Evolutionary conservation across 2,797 vertebrate genomes (phyloP), one percentile per base, ranked within the genome.

Genomic region (Sebastes kiyomatsui): DNA sequence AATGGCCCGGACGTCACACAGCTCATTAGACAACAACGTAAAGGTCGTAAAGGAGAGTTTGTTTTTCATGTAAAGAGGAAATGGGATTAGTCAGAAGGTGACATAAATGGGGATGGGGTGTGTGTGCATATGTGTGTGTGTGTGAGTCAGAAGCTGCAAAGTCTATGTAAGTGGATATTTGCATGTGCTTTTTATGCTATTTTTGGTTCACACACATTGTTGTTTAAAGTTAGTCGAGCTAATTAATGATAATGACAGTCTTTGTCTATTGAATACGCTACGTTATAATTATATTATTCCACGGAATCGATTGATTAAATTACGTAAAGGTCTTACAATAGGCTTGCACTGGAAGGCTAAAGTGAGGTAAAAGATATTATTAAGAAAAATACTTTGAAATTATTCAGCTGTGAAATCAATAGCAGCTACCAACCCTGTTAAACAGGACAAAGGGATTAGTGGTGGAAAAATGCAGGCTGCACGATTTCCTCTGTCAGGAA

Each of bases 21-120:
- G 69, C 69, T 85, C 78, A 81, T 85, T 79, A 81, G 72, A 85
- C 79, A 87, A 85, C 74, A 81, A 66, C 62, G 30, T 55, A 73
- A 84, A 80, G 81, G 85, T 91, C 56, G 25, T 93, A 91, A 91
- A 93, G 73, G 32, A 32, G 61, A 56, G 68, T 76, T 91, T 86
- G 83, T 79, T 88, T 90, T 88, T 77, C 72, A 75, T 68, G 35
- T 25, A 61, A 75, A 82, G 79, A 87, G 88, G 88, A 91, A 93
- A 92, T 87, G 65, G 86, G 80, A 91, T 93, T 87, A 89, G 77
- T 90, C 82, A 89, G 61, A 65, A 23, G 49, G n/a, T 85, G 86
- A 83, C 64, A 88, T 83, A 82, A 81, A 85, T 55, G 33, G 20
- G 27, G 28, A 56, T 30, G 22, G 22, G 18, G 62, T 52, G 68